Conservation (phyloP, 2,113 vertebrate species). For the Seriola dumerili region DNA sequence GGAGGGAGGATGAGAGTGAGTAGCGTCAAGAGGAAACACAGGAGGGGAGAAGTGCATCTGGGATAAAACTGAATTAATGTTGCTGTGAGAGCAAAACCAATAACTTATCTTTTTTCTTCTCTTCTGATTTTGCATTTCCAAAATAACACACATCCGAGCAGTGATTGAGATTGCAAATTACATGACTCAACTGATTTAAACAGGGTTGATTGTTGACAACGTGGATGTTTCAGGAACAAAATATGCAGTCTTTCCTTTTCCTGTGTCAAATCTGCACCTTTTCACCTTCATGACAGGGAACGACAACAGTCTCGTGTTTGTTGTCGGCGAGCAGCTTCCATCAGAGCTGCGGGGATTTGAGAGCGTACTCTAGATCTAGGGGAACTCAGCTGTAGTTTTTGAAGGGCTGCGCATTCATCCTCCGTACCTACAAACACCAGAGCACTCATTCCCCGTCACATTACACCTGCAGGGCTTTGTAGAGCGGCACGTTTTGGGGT, state of each 20-base stretch:
- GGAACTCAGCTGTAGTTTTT: neutral
- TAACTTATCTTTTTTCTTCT: neutral
- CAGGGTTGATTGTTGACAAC: neutral
- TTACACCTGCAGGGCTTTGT: constrained; percentile 30
- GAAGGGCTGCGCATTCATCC: neutral
- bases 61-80: neutral
- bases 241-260: neutral
- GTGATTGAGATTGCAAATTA: neutral
- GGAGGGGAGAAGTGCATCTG: neutral
- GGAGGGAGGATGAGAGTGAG: constrained; percentile 32
- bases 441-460: constrained; percentile 7
- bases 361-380: neutral
- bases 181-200: neutral
- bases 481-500: constrained; percentile 14
- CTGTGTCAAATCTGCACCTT: neutral
- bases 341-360: neutral
- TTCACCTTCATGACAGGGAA: neutral
- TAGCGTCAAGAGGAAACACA: neutral
- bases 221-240: neutral
- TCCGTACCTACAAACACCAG: neutral
- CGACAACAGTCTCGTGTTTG: neutral
- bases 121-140: neutral
- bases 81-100: neutral
- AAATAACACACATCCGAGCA: neutral
- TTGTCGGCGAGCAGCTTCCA: neutral